Evolutionary conservation across 2,888 invertebrate genomes (phyloP), one percentile per base, ranked within the genome.

Genomic region (Metalampra italica): DNA sequence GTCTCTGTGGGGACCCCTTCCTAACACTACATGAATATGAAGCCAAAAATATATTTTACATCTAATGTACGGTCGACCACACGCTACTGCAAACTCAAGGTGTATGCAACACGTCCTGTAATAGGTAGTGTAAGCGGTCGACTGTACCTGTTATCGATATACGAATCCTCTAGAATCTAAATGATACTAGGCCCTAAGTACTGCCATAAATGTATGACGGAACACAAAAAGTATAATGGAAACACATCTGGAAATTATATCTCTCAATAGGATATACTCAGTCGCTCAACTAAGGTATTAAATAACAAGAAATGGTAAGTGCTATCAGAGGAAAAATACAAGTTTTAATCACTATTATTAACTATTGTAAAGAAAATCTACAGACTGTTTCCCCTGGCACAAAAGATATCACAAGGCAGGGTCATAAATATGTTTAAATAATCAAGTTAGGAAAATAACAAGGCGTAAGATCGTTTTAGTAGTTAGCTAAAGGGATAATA

Each of bases 101-200:
- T 13, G 13, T 12, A 9, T 49, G 32, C 43, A 42, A 9, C 36
- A 14, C 29, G 7, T 15, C 11, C 12, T 30, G 9, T 9, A 34
- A 9, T 34, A 43, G 9, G 34, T 50, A 46, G 47, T 49, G 32
- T 43, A 22, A 22, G 43, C 9, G 32, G 43, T 7, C 29, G 30
- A 11, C 32, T 43, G 51, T 55, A 54, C 51, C 53, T 43, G 46
- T 46, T 71, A 68, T 57, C 52, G 61, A 72, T 68, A 74, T 69
- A 75, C 65, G 71, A 74, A 72, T 73, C 59, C 60, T 65, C 65
- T 68, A 45, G 8, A 43, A 43, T 30, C 29, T 47, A 71, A 59
- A 75, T 62, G 63, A 68, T 66, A 71, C 74, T 78, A 85, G 83
- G 82, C 80, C 82, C 82, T 84, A 84, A 83, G 80, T 81, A 85